These are phyloP conservation scores for Malurus leucopterus DNA, from an alignment of 2,797 vertebrate species.

Conservation along the genomic window DNA sequence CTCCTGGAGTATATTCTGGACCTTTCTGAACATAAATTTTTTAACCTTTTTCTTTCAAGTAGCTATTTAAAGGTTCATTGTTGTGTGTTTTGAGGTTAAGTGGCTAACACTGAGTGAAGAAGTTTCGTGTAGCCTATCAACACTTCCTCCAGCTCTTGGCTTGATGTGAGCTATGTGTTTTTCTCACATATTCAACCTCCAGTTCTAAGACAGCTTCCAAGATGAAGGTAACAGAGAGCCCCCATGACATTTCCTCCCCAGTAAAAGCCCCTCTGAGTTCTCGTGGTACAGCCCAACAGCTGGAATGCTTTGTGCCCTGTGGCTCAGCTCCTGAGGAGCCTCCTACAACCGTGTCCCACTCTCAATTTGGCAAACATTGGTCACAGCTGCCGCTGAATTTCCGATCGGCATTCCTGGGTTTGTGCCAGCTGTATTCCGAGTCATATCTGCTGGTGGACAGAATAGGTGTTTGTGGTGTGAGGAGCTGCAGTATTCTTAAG, in stretches of 20 bases:
- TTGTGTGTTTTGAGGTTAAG: neutral
- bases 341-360: neutral
- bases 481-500: neutral
- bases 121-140: neutral
- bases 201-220: neutral
- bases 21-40: neutral
- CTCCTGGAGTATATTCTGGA: neutral
- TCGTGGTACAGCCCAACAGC: neutral
- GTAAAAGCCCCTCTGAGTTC: neutral
- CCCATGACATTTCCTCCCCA: neutral
- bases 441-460: slow-evolving; percentile 35
- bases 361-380: slow-evolving; percentile 55
- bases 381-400: slow-evolving; percentile 53
- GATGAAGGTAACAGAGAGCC: neutral
- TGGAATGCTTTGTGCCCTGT: neutral
- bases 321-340: neutral
- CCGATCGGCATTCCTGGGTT: neutral
- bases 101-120: neutral
- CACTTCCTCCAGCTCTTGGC: neutral
- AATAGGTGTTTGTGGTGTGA: neutral
- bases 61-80: neutral
- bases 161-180: neutral
- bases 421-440: slow-evolving; percentile 29
- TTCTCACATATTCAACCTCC: neutral
- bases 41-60: neutral